phyloP scores from a whole-genome alignment of 2,888 invertebrate genomes.

The Leucoptera coffeella region DNA sequence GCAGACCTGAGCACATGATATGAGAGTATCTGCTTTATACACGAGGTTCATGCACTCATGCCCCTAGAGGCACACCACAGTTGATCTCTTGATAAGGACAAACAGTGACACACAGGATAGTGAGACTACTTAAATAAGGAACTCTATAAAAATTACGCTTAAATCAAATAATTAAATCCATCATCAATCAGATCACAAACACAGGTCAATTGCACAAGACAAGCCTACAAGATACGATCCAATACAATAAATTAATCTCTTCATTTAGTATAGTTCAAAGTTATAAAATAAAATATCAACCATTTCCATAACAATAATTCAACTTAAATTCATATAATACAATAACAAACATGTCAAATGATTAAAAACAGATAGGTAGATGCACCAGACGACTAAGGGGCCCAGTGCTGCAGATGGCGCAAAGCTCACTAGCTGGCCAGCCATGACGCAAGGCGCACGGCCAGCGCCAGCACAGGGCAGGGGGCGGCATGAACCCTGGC shows the following conservation, averaged over 20 bases:
- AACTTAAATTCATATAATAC: conserved; percentile 12
- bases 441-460: not conserved
- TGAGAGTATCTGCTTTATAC: too few relatives aligned
- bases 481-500: too few relatives aligned
- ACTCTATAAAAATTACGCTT: conserved; percentile 43
- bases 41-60: too few relatives aligned
- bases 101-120: too few relatives aligned
- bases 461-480: too few relatives aligned
- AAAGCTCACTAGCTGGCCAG: not conserved
- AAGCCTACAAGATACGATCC: too few relatives aligned
- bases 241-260: conserved; percentile 51
- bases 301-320: conserved; percentile 3
- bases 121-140: too few relatives aligned
- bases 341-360: conserved; percentile 38
- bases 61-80: too few relatives aligned
- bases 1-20: too few relatives aligned
- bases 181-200: conserved; percentile 50
- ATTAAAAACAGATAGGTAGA: too few relatives aligned
- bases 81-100: too few relatives aligned
- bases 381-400: too few relatives aligned
- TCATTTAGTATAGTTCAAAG: conserved; percentile 18
- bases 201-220: conserved; percentile 40
- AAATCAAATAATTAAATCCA: conserved; percentile 37
- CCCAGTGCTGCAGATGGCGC: not conserved
- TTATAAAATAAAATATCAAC: conserved; percentile 44